Conservation (phyloP, 2,113 vertebrate genomes). For the Zosterops japonicus region DNA sequence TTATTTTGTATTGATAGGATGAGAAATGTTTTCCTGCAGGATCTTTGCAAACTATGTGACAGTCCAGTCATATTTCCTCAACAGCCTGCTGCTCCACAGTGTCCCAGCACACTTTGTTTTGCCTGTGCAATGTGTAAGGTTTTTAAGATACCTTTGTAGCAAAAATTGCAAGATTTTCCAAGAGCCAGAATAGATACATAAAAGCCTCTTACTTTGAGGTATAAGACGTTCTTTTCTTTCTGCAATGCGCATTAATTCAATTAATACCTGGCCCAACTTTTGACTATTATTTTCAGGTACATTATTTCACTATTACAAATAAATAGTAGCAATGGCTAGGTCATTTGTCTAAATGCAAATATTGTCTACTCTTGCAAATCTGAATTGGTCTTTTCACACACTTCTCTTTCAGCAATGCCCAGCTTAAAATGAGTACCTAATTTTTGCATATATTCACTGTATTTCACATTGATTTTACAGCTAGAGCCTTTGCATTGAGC, state of each 20-base stretch:
- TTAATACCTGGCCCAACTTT: neutral
- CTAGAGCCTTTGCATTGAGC: neutral
- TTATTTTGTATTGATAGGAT: neutral
- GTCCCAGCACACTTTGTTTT: neutral
- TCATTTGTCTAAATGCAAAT: neutral
- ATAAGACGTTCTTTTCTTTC: neutral
- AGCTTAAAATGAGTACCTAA: neutral
- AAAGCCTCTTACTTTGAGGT: neutral
- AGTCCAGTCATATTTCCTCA: accelerated
- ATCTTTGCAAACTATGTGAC: neutral
- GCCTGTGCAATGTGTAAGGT: neutral
- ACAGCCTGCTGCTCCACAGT: neutral
- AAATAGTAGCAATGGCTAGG: neutral
- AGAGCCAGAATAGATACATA: neutral
- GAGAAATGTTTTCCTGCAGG: neutral
- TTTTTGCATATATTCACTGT: neutral
- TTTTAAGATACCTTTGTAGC: neutral
- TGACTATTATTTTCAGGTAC: neutral
- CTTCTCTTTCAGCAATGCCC: neutral
- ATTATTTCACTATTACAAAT: neutral
- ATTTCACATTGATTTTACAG: neutral
- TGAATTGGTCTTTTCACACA: neutral
- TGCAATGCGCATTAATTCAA: neutral
- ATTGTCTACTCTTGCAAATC: neutral
- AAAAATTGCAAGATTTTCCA: neutral